Conservation (phyloP, 2,888 invertebrate species). For the Dioctria linearis region DNA sequence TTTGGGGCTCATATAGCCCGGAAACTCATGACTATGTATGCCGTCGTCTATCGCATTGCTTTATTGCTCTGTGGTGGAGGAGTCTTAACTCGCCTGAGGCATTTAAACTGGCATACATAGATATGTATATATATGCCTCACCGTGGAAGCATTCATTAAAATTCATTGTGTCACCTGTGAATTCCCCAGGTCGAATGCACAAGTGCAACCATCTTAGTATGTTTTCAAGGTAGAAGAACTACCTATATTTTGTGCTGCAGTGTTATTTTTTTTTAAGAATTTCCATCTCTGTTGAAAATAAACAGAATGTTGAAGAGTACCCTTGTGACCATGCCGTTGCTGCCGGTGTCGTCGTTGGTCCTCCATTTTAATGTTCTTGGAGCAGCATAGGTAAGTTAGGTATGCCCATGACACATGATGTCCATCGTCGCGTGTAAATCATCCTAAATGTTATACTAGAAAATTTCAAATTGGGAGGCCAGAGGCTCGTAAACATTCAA, state of each 20-base stretch:
- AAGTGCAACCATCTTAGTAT: slow-evolving; percentile 39
- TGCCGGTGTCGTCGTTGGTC: no score
- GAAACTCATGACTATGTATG: slow-evolving; percentile 36
- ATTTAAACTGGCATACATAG: background rate
- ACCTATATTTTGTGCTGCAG: slow-evolving; percentile 12
- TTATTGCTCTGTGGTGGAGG: background rate
- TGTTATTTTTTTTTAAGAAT: slow-evolving; percentile 22
- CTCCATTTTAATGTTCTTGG: no score
- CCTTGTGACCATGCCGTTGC: no score
- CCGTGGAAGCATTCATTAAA: slow-evolving; percentile 37
- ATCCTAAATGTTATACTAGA: no score
- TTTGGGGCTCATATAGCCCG: slow-evolving; percentile 11
- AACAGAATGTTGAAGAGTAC: slow-evolving; percentile 1
- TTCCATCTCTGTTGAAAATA: slow-evolving; percentile 25
- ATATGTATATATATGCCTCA: slow-evolving; percentile 9
- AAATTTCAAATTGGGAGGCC: no score
- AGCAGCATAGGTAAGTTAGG: no score
- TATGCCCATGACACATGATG: no score
- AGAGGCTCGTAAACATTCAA: no score
- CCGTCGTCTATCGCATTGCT: slow-evolving; percentile 25
- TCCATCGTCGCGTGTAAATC: no score
- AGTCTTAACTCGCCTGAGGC: background rate
- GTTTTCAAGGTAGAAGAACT: slow-evolving; percentile 17
- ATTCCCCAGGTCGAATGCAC: slow-evolving; percentile 46
- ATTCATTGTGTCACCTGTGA: slow-evolving; percentile 44